Percentiles rank a stretch among this genome's conserved stretches.
These are phyloP conservation scores for Asteroscopus sphinx DNA, from an alignment of 2,888 invertebrate genomes.

Conservation along the genomic window DNA sequence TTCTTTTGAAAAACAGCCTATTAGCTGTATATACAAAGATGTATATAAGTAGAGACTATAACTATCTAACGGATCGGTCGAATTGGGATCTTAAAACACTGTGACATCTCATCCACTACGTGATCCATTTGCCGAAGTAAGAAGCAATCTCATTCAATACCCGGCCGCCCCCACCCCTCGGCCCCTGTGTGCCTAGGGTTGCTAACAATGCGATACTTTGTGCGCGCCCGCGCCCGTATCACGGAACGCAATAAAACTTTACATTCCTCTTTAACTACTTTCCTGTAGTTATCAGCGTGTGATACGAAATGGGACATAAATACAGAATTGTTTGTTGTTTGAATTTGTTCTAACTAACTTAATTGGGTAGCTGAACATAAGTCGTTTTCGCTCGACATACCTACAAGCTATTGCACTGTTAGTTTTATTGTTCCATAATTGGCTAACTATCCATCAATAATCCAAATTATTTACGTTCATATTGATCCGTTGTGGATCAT, in stretches of 20 bases:
- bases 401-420: constrained; percentile 4
- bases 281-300: constrained; percentile 82
- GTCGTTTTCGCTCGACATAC: constrained; percentile 29
- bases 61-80: constrained; percentile 79
- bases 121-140: constrained; percentile 91
- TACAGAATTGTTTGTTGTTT: constrained; percentile 66
- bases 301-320: constrained; percentile 80
- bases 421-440: constrained; percentile 8
- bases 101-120: constrained; percentile 91
- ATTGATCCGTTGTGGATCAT: constrained; percentile 7
- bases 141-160: constrained; percentile 91
- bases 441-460: neutral
- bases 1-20: constrained; percentile 26
- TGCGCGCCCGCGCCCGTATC: constrained; percentile 77
- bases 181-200: constrained; percentile 73
- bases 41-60: constrained; percentile 66
- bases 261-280: constrained; percentile 87
- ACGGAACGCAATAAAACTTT: constrained; percentile 87
- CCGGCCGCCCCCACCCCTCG: constrained; percentile 70
- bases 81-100: constrained; percentile 90
- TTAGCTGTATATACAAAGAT: constrained; percentile 44
- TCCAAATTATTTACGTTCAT: constrained; percentile 9
- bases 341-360: constrained; percentile 50
- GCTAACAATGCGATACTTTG: constrained; percentile 86
- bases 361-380: constrained; percentile 27